phyloP scores from a whole-genome alignment of 2,888 invertebrate genomes.

The Tetranychus truncatus region DNA sequence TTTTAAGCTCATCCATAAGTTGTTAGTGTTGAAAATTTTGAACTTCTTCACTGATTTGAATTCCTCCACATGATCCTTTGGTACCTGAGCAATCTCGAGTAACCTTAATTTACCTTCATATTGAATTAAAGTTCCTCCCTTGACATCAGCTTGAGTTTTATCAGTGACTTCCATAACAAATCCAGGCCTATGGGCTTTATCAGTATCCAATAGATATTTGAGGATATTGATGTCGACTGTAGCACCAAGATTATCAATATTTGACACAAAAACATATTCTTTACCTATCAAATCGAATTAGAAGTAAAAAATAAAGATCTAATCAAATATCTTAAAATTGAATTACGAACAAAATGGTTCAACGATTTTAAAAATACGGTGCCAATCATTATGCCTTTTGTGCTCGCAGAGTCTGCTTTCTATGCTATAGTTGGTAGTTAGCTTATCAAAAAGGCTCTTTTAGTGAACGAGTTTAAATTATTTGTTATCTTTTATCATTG shows the following conservation, averaged over 20 bases:
- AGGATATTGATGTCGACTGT: constrained; percentile 90
- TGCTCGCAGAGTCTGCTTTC: too few relatives aligned
- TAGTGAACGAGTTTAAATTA: too few relatives aligned
- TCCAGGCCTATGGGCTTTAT: constrained; percentile 44
- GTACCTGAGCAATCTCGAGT: constrained; percentile 96
- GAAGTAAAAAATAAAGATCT: constrained; percentile 14
- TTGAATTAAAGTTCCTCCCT: constrained; percentile 91
- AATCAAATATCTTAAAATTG: constrained; percentile 10
- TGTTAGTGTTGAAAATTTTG: constrained; percentile 98
- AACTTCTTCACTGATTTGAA: constrained; percentile 98
- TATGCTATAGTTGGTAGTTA: too few relatives aligned
- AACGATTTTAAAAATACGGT: too few relatives aligned
- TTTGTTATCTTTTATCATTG: too few relatives aligned
- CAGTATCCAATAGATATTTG: constrained; percentile 41
- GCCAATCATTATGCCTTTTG: too few relatives aligned
- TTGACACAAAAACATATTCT: constrained; percentile 92
- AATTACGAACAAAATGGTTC: too few relatives aligned
- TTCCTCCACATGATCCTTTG: constrained; percentile 84
- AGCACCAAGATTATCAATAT: constrained; percentile 97
- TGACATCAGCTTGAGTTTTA: constrained; percentile 95
- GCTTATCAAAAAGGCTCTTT: too few relatives aligned
- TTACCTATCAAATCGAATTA: constrained; percentile 39
- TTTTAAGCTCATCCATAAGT: constrained; percentile 82
- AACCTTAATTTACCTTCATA: constrained; percentile 83
- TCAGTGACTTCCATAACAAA: constrained; percentile 99